Evolutionary conservation across 2,888 invertebrate species (phyloP).

Genomic region (Carterocephalus palaemon): DNA sequence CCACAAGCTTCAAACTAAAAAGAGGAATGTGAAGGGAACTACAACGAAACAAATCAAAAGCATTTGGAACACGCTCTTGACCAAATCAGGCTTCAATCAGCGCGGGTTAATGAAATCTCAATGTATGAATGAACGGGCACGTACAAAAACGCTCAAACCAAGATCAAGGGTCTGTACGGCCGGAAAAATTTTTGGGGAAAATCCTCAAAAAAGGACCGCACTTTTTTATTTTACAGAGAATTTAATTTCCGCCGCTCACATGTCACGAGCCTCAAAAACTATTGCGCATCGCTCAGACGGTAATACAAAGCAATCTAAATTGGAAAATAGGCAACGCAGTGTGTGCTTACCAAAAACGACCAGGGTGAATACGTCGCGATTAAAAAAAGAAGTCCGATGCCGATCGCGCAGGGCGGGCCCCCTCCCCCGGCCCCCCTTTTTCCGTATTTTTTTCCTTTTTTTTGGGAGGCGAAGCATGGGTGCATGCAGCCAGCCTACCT

Average conservation of each 20-base stretch:
- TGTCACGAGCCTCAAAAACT: constrained; percentile 76
- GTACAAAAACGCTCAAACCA: constrained; percentile 22
- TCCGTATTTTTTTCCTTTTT: constrained; percentile 66
- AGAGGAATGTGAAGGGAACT: no score
- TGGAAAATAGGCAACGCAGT: constrained; percentile 79
- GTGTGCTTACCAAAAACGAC: constrained; percentile 79
- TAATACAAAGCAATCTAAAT: constrained; percentile 80
- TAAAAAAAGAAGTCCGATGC: constrained; percentile 78
- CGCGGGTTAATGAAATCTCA: constrained; percentile 14
- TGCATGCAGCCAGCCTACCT: constrained; percentile 77
- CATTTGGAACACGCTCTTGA: constrained; percentile 8
- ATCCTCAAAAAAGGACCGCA: constrained; percentile 27
- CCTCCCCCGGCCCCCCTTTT: constrained; percentile 56
- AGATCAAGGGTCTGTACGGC: constrained; percentile 22
- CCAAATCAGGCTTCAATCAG: constrained; percentile 20
- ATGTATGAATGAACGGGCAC: constrained; percentile 23
- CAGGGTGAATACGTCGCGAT: constrained; percentile 76
- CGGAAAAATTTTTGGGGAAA: constrained; percentile 25
- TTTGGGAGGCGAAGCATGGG: constrained; percentile 74
- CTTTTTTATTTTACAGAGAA: constrained; percentile 50
- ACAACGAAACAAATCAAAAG: constrained; percentile 14
- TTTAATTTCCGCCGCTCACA: constrained; percentile 71
- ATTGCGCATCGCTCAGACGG: constrained; percentile 77
- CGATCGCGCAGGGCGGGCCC: constrained; percentile 69
- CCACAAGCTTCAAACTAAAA: no score